These are phyloP conservation scores for Drosophila baimaii DNA, from an alignment of 1,140 invertebrate genomes.

Conservation along the genomic window DNA sequence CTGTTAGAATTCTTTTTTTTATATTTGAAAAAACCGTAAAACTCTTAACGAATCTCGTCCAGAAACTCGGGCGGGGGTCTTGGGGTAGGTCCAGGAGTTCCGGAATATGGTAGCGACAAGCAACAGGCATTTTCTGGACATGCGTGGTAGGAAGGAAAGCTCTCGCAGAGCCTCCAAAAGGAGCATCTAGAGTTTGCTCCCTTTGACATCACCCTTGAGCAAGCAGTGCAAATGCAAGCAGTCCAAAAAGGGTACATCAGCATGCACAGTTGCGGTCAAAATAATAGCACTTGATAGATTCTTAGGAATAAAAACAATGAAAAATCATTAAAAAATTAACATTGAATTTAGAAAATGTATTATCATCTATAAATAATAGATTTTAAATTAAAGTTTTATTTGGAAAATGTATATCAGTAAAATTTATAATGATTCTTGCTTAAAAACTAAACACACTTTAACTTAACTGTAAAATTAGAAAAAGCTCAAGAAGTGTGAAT, in stretches of 20 bases:
- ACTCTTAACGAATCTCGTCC: neutral
- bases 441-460: neutral
- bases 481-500: neutral
- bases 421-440: too few relatives aligned
- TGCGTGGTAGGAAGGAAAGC: slow-evolving; percentile 9
- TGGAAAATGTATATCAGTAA: neutral
- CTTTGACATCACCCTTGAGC: neutral
- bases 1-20: slow-evolving; percentile 18
- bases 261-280: neutral
- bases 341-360: too few relatives aligned
- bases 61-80: neutral
- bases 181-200: neutral
- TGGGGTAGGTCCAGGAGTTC: slow-evolving; percentile 13
- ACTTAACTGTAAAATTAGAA: neutral
- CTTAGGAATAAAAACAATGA: too few relatives aligned
- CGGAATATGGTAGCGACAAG: neutral
- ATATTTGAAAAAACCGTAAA: slow-evolving; percentile 23
- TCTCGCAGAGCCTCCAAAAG: neutral
- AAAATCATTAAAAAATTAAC: too few relatives aligned
- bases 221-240: slow-evolving; percentile 5
- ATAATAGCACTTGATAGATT: slow-evolving; percentile 4
- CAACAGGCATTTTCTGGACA: slow-evolving; percentile 34
- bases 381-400: neutral
- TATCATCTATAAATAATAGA: too few relatives aligned
- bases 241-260: neutral